These are phyloP conservation scores for Subanguina moxae DNA, from an alignment of 1,140 invertebrate genomes.

Conservation along the genomic window DNA sequence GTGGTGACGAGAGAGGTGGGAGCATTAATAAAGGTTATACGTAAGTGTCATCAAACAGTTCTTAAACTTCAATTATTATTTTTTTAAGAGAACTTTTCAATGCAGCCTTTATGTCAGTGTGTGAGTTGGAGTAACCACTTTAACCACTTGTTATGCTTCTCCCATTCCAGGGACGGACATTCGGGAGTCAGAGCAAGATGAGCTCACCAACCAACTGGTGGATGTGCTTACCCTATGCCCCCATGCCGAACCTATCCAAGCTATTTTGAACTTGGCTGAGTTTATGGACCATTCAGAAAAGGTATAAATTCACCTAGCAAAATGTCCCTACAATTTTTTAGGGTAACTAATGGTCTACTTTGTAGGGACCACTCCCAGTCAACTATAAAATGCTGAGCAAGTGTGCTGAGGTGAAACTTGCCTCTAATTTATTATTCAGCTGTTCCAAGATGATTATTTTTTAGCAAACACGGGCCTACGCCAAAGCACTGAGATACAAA, in stretches of 20 bases:
- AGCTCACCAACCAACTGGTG: conserved; percentile 79
- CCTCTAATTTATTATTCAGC: no score
- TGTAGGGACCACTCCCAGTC: conserved; percentile 82
- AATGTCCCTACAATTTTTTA: conserved; percentile 15
- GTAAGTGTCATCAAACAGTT: no score
- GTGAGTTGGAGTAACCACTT: no score
- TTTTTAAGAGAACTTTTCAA: conserved; percentile 84
- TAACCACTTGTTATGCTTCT: conserved; percentile 59
- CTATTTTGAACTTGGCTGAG: conserved; percentile 91
- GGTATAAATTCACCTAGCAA: conserved; percentile 51
- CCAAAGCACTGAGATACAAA: conserved; percentile 96
- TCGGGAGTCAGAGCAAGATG: conserved; percentile 73
- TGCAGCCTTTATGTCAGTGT: conserved; percentile 94
- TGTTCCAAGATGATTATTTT: no score
- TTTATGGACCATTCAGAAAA: conserved; percentile 99
- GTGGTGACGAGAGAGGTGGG: no score
- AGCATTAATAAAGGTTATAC: no score
- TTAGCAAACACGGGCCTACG: conserved; percentile 70
- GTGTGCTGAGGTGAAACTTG: conserved; percentile 60
- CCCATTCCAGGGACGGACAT: conserved; percentile 77
- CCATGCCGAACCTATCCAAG: conserved; percentile 92
- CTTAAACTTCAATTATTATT: no score
- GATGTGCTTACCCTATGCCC: conserved; percentile 86
- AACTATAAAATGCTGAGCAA: conserved; percentile 72
- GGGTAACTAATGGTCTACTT: neutral